Evolutionary conservation across 2,113 vertebrate genomes (phyloP), one percentile per base, ranked within the genome.

Genomic region (Hiodon alosoides): DNA sequence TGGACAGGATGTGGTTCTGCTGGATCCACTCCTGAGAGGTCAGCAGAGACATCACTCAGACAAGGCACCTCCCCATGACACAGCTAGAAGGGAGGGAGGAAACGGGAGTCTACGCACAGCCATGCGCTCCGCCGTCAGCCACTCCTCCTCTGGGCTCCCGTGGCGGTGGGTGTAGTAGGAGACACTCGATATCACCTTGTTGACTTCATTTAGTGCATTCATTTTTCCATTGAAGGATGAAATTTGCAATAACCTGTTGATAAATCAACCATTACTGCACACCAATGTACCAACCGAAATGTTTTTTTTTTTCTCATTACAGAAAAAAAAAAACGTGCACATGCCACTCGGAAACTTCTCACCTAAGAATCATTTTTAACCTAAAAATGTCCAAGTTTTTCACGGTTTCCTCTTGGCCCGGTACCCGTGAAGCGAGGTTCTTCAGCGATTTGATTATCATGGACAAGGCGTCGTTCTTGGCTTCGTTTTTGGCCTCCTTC

Each of bases 291-390:
- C 55, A 59, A 17, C 14, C n/a, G 14, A 11, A 9, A 11, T 17
- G 47, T 7, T 14, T 60, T 2, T 62, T 47, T 59, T 59, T 47
- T 3, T n/a, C 52, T 14, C 11, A 66, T 55, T 54, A 65, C 59
- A 17, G 9, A 46, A 13, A 58, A 57, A 57, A 3, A 71, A 57
- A n/a, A 58, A 13, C 3, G 3, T 13, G 5, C 2, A 46, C 5
- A 48, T 13, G 46, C 2, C 3, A 2, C 16, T 74, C 58, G 50
- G 64, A 52, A 76, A 78, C 60, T 31, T 16, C 94, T 95, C 87
- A 98, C 97, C 97, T 98, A 95, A 99, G 97, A 90, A 99, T 99
- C 97, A 99, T 99, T 97, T 99, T 99, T 94, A 99, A 95, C 80
- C 97, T 98, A 97, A 99, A 98, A 93, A 99, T 99, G 91, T 99